Conservation (phyloP, 2,888 invertebrate species). For the Notodonta ziczac region DNA sequence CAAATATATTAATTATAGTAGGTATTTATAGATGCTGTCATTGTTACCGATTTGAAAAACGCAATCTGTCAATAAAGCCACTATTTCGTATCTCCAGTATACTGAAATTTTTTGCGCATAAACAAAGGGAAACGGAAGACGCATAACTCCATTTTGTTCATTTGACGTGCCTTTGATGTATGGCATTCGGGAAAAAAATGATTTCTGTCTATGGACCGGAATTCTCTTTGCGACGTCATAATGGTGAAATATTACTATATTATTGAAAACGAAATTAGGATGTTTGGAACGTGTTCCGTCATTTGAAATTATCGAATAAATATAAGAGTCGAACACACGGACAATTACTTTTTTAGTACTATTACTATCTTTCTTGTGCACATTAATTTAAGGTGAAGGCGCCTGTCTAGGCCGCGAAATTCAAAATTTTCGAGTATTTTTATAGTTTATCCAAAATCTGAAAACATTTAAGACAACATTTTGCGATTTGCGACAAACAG, state of each 20-base stretch:
- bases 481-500: too few species aligned
- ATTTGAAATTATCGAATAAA: not conserved
- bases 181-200: conserved; percentile 36
- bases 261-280: not conserved
- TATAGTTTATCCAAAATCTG: too few species aligned
- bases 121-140: conserved; percentile 34
- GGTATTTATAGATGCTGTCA: too few species aligned
- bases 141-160: conserved; percentile 37
- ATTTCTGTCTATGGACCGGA: conserved; percentile 22
- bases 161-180: conserved; percentile 40
- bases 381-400: too few species aligned
- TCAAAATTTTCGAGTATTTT: too few species aligned
- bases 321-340: not conserved
- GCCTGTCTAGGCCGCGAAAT: too few species aligned
- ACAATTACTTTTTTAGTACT: too few species aligned
- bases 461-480: too few species aligned
- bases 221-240: conserved; percentile 27
- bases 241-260: conserved; percentile 25
- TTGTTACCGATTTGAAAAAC: not conserved
- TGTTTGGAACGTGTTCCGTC: not conserved
- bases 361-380: too few species aligned
- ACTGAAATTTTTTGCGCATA: conserved; percentile 29
- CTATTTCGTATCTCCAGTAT: conserved; percentile 10
- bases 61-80: not conserved
- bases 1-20: too few species aligned